A percentile compares a stretch with the other conserved stretches of the same genome.
Conservation (phyloP, 2,797 vertebrate genomes). For the Astyanax mexicanus region DNA sequence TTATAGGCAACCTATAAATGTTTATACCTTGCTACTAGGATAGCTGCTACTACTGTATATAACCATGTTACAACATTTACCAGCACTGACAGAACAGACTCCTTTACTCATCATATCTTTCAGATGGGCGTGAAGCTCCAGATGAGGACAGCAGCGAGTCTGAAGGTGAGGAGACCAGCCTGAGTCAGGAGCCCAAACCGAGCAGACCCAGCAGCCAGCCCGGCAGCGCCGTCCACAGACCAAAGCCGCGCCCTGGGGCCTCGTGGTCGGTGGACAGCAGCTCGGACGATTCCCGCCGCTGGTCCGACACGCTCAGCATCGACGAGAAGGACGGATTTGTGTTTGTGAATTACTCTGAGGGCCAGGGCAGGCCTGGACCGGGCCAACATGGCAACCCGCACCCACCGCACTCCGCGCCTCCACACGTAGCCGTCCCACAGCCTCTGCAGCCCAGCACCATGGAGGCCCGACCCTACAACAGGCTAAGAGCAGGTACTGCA, state of each 20-base stretch:
- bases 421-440: conserved; percentile 66
- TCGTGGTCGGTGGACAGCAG: conserved; percentile 90
- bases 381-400: conserved; percentile 55
- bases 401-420: conserved; percentile 58
- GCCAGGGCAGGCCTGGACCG: conserved; percentile 70
- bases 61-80: no score
- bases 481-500: conserved; percentile 93
- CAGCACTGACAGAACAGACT: no score
- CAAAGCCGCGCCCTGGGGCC: conserved; percentile 69
- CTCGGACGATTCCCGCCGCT: conserved; percentile 92
- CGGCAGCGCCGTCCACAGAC: conserved; percentile 81
- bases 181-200: conserved; percentile 80
- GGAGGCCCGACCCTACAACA: conserved; percentile 87
- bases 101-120: neutral
- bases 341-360: conserved; percentile 96
- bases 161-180: conserved; percentile 87
- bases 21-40: no score
- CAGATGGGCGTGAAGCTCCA: conserved; percentile 85
- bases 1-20: no score
- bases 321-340: conserved; percentile 98
- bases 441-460: conserved; percentile 75
- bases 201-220: conserved; percentile 77
- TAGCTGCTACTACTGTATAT: neutral
- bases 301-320: conserved; percentile 95
- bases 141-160: conserved; percentile 98